Percentiles rank a stretch among this genome's conserved stretches.
Evolutionary conservation across 2,888 invertebrate species (phyloP).

Genomic region (Vanessa cardui): DNA sequence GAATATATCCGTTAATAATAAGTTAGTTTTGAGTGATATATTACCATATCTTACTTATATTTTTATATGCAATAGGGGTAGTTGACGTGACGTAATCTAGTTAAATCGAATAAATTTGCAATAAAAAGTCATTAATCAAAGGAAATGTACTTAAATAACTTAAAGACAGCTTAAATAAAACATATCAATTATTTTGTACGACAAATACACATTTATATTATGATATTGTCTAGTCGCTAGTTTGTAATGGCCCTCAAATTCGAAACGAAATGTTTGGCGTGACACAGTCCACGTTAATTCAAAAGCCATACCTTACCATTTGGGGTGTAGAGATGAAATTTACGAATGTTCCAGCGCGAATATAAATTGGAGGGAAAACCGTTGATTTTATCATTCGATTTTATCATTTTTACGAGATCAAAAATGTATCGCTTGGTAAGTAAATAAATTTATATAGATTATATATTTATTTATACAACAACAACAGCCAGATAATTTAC

Average conservation of each 20-base stretch:
- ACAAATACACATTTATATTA: background rate
- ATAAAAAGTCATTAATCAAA: no score
- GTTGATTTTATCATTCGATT: conserved; percentile 26
- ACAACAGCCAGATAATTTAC: no score
- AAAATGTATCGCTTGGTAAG: conserved; percentile 63
- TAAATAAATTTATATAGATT: conserved; percentile 35
- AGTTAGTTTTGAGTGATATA: no score
- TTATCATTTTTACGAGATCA: conserved; percentile 1
- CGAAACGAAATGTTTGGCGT: conserved; percentile 4
- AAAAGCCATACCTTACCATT: conserved; percentile 40
- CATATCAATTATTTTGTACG: no score
- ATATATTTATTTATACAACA: no score
- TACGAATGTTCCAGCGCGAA: conserved; percentile 27
- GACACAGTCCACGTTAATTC: conserved; percentile 14
- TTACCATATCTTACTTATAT: no score
- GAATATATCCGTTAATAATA: no score
- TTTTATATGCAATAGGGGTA: no score
- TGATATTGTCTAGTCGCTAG: background rate
- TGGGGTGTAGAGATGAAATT: conserved; percentile 22
- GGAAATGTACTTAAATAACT: no score
- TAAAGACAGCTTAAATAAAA: no score
- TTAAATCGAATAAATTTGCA: no score
- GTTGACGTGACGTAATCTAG: no score
- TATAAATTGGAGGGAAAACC: conserved; percentile 37
- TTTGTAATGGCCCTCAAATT: background rate